A percentile compares a stretch with the other conserved stretches of the same genome.
phyloP scores from a whole-genome alignment of 2,113 vertebrate species.

The Lycocorax pyrrhopterus region DNA sequence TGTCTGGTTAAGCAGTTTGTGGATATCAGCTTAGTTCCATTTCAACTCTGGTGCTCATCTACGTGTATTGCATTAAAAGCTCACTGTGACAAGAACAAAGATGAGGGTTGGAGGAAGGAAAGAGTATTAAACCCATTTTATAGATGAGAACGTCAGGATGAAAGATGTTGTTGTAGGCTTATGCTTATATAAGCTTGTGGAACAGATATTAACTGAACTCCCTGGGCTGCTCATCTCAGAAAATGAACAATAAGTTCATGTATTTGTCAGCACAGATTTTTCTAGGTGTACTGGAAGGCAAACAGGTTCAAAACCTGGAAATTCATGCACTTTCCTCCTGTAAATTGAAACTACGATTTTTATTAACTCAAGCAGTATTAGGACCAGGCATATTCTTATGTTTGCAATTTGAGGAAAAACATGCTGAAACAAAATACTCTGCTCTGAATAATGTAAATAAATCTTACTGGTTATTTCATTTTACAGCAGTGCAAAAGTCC shows the following conservation, averaged over 20 bases:
- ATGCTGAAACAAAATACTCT: not conserved
- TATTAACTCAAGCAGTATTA: not conserved
- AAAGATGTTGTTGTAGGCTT: not conserved
- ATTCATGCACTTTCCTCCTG: not conserved
- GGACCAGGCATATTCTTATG: not conserved
- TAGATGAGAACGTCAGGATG: not conserved
- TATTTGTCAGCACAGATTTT: conserved; percentile 20
- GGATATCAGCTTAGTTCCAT: not conserved
- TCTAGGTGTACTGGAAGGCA: not conserved
- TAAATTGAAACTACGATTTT: not conserved
- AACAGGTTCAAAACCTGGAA: not conserved
- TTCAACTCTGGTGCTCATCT: not conserved
- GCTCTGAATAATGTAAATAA: not conserved
- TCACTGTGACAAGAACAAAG: not conserved
- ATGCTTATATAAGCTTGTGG: not conserved
- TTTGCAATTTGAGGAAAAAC: conserved; percentile 2
- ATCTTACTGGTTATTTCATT: not conserved
- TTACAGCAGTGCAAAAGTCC: not conserved
- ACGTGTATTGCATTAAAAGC: not conserved
- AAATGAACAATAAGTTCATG: not conserved
- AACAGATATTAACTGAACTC: not conserved
- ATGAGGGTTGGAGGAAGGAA: not conserved
- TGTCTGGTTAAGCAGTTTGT: not conserved
- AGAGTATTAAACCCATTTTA: not conserved
- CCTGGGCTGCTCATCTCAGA: not conserved